A percentile compares a stretch with the other conserved stretches of the same genome.
These are phyloP conservation scores for Oreochromis aureus DNA, from an alignment of 2,113 vertebrate species.

Conservation along the genomic window DNA sequence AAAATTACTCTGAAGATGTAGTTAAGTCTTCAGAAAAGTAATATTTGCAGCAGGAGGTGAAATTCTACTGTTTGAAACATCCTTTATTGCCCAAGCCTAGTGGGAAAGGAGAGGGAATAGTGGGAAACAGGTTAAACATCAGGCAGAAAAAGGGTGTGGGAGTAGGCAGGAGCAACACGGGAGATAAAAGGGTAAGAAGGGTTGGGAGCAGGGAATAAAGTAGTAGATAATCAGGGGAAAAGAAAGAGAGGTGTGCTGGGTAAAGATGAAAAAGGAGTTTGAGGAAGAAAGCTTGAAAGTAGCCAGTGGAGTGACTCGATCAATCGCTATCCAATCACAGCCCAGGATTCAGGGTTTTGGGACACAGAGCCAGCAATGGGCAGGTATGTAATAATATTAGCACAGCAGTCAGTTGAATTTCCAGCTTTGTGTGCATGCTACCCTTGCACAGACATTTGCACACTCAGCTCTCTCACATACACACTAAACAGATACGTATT, in stretches of 20 bases:
- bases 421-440: not conserved
- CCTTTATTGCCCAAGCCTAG: not conserved
- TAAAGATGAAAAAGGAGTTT: not conserved
- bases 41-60: not conserved
- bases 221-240: not conserved
- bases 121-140: not conserved
- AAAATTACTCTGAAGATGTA: not conserved
- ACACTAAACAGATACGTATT: not conserved
- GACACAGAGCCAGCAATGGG: conserved; percentile 9
- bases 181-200: not conserved
- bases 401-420: conserved; percentile 11
- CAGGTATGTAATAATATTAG: conserved; percentile 10
- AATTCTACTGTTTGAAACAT: not conserved
- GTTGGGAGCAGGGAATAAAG: not conserved
- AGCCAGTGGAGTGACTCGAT: not conserved
- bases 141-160: not conserved
- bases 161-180: not conserved
- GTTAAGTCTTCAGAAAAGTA: not conserved
- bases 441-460: not conserved
- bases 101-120: not conserved
- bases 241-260: not conserved
- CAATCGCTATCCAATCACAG: conserved; percentile 39
- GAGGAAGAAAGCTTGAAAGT: not conserved
- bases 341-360: conserved; percentile 17
- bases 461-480: not conserved